Percentiles rank a stretch among this genome's conserved stretches.
phyloP scores from a whole-genome alignment of 2,113 vertebrate genomes.

The Neofelis nebulosa region DNA sequence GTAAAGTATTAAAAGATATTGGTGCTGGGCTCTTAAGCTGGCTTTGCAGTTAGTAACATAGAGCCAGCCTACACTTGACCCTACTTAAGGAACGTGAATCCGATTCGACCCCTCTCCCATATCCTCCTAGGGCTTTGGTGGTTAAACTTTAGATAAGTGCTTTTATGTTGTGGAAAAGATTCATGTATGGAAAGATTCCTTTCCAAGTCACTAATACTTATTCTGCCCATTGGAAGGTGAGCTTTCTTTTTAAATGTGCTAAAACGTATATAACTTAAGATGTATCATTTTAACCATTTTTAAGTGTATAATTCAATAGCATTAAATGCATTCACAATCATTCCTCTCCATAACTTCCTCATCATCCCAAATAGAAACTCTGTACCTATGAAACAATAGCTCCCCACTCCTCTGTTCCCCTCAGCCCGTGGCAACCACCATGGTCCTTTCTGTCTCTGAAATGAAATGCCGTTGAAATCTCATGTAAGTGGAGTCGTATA shows the following conservation, averaged over 20 bases:
- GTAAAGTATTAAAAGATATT: neutral
- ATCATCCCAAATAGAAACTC: neutral
- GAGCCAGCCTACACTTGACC: neutral
- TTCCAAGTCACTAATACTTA: neutral
- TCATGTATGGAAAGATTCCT: neutral
- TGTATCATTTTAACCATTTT: neutral
- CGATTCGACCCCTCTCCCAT: neutral
- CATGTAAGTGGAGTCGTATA: neutral
- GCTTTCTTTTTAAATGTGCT: neutral
- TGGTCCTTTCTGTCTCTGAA: neutral
- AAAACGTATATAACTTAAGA: neutral
- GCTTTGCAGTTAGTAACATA: neutral
- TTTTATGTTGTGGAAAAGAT: neutral
- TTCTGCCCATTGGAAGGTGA: neutral
- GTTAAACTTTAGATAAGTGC: neutral
- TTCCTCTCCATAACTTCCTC: neutral
- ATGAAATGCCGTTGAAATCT: neutral
- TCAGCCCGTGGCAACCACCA: neutral
- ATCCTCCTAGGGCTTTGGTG: neutral
- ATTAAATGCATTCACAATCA: neutral
- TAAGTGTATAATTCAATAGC: neutral
- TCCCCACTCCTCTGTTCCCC: neutral
- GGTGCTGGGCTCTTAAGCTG: neutral
- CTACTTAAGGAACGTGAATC: neutral
- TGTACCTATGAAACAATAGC: neutral